Percentiles rank a stretch among this genome's conserved stretches.
Conservation (phyloP, 1,140 invertebrate genomes). For the Drosophila lowei region DNA sequence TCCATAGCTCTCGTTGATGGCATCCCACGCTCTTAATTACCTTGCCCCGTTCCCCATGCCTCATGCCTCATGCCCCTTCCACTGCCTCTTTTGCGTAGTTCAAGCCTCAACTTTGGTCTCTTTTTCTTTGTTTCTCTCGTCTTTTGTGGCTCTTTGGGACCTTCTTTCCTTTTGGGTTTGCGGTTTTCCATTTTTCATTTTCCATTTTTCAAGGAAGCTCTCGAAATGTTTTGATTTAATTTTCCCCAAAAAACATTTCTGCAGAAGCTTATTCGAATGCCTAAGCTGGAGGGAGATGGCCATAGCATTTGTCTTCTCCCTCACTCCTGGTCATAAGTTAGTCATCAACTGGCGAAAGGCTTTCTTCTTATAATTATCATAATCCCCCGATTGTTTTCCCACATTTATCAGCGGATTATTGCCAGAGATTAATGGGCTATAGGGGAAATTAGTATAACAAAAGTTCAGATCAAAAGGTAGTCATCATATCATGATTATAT, state of each 20-base stretch:
- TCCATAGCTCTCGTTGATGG: constrained; percentile 26
- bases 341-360: constrained; percentile 29
- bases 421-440: constrained; percentile 25
- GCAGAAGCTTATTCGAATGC: background rate
- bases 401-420: constrained; percentile 35
- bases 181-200: constrained; percentile 42
- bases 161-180: constrained; percentile 12
- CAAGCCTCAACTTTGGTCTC: constrained; percentile 25
- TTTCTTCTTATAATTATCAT: constrained; percentile 26
- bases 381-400: constrained; percentile 36
- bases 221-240: constrained; percentile 41
- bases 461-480: background rate
- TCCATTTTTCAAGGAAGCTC: constrained; percentile 28
- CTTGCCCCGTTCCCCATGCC: background rate
- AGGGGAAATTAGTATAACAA: background rate
- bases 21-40: constrained; percentile 54
- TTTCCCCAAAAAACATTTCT: constrained; percentile 22
- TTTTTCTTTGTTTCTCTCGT: background rate
- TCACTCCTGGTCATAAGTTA: constrained; percentile 6
- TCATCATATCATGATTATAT: background rate
- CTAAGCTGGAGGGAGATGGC: constrained; percentile 5
- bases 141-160: constrained; percentile 12
- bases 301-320: too few relatives aligned
- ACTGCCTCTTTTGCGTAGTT: constrained; percentile 25
- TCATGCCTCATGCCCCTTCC: background rate